Percentiles rank a stretch among this genome's conserved stretches.
phyloP scores from a whole-genome alignment of 2,888 invertebrate species.

The Agonopterix heracliana region DNA sequence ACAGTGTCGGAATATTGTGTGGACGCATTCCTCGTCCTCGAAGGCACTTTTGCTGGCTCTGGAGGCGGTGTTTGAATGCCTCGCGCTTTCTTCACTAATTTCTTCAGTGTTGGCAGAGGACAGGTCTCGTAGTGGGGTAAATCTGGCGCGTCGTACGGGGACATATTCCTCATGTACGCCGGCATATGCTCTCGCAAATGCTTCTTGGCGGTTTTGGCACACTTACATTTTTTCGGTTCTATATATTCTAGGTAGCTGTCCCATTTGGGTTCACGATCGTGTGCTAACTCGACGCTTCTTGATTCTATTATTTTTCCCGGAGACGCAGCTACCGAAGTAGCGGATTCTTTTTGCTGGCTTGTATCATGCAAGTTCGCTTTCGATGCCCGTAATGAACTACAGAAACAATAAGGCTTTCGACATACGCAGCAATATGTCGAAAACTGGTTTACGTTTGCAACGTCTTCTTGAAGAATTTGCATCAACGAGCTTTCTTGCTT shows the following conservation, averaged over 20 bases:
- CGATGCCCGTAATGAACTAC: conserved; percentile 26
- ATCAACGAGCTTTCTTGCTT: conserved; percentile 54
- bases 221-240: conserved; percentile 38
- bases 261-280: conserved; percentile 54
- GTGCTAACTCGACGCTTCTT: conserved; percentile 31
- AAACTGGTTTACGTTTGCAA: conserved; percentile 37
- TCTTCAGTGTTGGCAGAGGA: conserved; percentile 32
- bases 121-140: conserved; percentile 51
- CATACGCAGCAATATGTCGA: conserved; percentile 38
- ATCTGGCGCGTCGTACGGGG: conserved; percentile 35
- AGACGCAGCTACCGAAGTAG: neutral
- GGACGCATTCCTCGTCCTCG: conserved; percentile 34
- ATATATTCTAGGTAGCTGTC: conserved; percentile 46
- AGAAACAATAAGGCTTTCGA: conserved; percentile 43
- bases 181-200: conserved; percentile 51
- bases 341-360: neutral
- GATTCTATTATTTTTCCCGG: conserved; percentile 33
- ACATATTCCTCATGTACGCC: conserved; percentile 52
- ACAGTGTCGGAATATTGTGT: conserved; percentile 48
- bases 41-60: conserved; percentile 15
- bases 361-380: conserved; percentile 2
- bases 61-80: conserved; percentile 19
- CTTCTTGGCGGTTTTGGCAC: conserved; percentile 47
- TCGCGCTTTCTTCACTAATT: conserved; percentile 37
- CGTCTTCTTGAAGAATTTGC: conserved; percentile 52